phyloP scores from a whole-genome alignment of 23 tunicate species.

The Trididemnum nubilum region DNA sequence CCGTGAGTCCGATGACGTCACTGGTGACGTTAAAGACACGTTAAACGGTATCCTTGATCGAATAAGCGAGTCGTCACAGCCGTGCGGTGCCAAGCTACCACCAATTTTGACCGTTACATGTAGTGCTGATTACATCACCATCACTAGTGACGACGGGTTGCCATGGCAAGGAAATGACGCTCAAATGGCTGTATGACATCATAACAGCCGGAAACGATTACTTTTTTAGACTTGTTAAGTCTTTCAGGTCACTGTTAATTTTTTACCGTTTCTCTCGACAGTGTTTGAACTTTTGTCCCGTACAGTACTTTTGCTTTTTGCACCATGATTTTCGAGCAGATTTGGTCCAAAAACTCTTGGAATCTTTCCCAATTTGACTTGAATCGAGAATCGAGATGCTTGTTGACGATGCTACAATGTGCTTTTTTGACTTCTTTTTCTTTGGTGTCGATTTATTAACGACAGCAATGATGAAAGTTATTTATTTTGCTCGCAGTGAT shows the following conservation, averaged over 20 bases:
- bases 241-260: constrained; percentile 4
- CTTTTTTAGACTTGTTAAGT: not conserved
- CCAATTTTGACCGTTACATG: not conserved
- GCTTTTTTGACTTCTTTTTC: not conserved
- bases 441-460: not conserved
- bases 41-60: constrained; percentile 12
- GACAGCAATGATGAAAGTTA: not conserved
- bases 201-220: not conserved
- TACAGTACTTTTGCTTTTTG: too few species aligned
- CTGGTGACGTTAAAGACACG: not conserved
- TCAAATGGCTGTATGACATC: constrained; percentile 25
- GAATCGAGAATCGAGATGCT: too few species aligned
- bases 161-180: constrained; percentile 41
- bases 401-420: too few species aligned
- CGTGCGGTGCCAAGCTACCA: not conserved
- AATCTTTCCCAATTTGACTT: too few species aligned
- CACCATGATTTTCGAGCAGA: too few species aligned
- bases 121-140: constrained; percentile 19
- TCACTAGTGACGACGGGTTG: constrained; percentile 32
- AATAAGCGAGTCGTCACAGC: not conserved
- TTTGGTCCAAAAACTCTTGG: too few species aligned
- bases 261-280: not conserved
- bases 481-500: not conserved
- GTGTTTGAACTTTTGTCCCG: not conserved
- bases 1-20: not conserved